phyloP scores from a whole-genome alignment of 2,113 vertebrate genomes.

The Parus major region DNA sequence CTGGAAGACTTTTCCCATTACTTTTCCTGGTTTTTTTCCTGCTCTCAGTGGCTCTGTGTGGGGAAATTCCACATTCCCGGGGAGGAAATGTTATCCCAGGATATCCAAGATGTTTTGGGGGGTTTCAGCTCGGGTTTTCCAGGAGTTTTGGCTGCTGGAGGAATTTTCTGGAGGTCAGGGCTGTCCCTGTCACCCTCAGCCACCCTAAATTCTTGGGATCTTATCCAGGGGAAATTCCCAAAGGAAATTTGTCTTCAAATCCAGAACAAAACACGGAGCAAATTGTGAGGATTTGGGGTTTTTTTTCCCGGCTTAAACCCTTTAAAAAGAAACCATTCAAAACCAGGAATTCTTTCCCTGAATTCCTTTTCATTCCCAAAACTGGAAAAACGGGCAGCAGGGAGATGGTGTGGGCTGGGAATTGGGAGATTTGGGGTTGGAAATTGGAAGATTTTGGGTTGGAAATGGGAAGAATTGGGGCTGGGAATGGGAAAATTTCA shows the following conservation, averaged over 20 bases:
- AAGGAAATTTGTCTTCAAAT: background rate
- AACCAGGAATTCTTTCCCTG: rapidly evolving
- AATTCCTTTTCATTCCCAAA: background rate
- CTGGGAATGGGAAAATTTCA: rapidly evolving
- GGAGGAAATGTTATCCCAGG: rapidly evolving
- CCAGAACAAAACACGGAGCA: background rate
- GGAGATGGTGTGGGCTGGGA: rapidly evolving
- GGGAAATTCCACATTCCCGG: background rate
- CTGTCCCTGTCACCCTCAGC: background rate
- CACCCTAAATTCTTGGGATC: background rate
- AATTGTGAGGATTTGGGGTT: background rate
- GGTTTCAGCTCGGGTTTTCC: no score
- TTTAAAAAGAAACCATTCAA: background rate
- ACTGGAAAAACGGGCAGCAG: background rate
- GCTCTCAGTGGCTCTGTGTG: background rate
- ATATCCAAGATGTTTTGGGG: background rate
- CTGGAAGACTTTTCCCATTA: background rate
- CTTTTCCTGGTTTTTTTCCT: background rate
- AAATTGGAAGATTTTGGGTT: background rate
- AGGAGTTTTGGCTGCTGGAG: background rate
- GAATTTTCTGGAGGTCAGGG: no score
- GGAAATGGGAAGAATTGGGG: background rate
- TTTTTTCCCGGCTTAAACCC: background rate
- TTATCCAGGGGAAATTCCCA: background rate
- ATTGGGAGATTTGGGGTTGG: rapidly evolving